Evolutionary conservation across 2,113 vertebrate species (phyloP).

Genomic region (Scytalopus superciliaris): DNA sequence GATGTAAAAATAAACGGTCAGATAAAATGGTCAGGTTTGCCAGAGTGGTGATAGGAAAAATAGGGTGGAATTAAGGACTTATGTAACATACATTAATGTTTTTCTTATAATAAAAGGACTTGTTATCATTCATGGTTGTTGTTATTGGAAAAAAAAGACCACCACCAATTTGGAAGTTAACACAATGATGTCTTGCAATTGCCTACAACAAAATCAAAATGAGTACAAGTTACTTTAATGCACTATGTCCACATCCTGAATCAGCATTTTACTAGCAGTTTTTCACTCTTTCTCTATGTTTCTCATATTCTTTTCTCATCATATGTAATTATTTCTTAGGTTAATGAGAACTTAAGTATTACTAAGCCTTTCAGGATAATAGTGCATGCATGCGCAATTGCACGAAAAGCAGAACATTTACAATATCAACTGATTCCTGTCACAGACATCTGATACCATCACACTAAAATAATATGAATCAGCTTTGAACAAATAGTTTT

Average conservation of each 20-base stretch:
- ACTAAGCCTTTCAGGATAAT: background rate
- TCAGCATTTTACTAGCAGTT: background rate
- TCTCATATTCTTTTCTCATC: background rate
- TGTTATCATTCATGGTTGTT: background rate
- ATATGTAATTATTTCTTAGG: background rate
- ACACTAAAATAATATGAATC: background rate
- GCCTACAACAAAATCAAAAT: background rate
- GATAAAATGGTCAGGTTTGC: background rate
- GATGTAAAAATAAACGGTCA: background rate
- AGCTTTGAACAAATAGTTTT: background rate
- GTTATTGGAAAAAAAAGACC: background rate
- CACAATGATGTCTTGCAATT: background rate
- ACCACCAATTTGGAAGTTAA: background rate
- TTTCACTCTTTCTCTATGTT: background rate
- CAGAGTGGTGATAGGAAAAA: accelerated
- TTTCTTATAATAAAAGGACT: background rate
- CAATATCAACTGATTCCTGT: background rate
- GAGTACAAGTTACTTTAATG: background rate
- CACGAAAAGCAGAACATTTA: background rate
- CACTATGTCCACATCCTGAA: background rate
- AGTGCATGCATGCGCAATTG: background rate
- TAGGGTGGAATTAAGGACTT: background rate
- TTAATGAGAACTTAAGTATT: background rate
- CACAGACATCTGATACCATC: background rate
- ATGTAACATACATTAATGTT: background rate